These are phyloP conservation scores for Tinea trinotella DNA, from an alignment of 2,888 invertebrate genomes.

Conservation along the genomic window DNA sequence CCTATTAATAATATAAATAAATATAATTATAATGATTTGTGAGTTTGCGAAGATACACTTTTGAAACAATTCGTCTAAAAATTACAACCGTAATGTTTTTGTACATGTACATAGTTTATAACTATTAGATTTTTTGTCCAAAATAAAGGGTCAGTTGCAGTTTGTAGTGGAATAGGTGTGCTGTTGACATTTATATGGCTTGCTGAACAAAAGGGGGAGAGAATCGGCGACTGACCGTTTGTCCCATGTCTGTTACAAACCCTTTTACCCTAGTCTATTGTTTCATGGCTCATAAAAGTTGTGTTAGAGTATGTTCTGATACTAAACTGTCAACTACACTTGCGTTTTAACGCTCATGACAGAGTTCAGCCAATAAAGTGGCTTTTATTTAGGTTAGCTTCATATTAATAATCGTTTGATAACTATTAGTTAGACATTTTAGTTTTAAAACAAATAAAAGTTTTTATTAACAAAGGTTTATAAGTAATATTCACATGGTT, in stretches of 20 bases:
- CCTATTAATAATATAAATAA: too few species aligned
- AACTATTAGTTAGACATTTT: too few species aligned
- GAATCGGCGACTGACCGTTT: conserved; percentile 8
- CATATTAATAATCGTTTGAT: not conserved
- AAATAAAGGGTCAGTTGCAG: conserved; percentile 4
- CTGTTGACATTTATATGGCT: conserved; percentile 44
- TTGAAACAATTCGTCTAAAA: too few species aligned
- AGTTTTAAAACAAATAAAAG: too few species aligned
- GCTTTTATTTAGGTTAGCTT: not conserved
- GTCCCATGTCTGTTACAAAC: conserved; percentile 4
- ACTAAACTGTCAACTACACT: conserved; percentile 12
- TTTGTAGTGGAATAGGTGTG: conserved; percentile 27
- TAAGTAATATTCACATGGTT: too few species aligned
- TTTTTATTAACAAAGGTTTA: too few species aligned
- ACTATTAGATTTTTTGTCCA: not conserved
- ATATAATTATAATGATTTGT: too few species aligned
- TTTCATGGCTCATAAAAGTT: conserved; percentile 16
- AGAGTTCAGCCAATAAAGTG: conserved; percentile 1
- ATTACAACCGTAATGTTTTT: too few species aligned
- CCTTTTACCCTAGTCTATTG: conserved; percentile 8
- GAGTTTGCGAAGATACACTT: too few species aligned
- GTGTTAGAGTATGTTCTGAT: not conserved
- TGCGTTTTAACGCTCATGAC: not conserved
- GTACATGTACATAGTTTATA: not conserved
- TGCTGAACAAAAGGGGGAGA: conserved; percentile 13